Evolutionary conservation across 2,113 vertebrate genomes (phyloP), one percentile per base, ranked within the genome.

Genomic region (Colaptes auratus): DNA sequence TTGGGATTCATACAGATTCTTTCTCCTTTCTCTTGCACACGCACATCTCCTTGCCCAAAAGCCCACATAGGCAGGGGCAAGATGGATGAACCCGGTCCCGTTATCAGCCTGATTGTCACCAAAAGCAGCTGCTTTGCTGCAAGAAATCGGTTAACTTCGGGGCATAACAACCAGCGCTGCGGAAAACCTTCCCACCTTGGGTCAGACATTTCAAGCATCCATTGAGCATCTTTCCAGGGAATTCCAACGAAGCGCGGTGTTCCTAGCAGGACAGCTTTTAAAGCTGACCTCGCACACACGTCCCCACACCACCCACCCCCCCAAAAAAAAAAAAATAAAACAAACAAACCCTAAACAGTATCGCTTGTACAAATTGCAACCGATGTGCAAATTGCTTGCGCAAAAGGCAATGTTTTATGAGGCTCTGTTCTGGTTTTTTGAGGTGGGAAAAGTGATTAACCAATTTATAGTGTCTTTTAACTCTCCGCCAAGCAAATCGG

Each of bases 231-330:
- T 53, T 80, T 60, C 64, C 31, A 17, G 1, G 23, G 52, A 86
- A 82, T 42, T 12, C 31, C 85, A 59, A 63, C 44, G 2, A 7
- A 36, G 21, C 6, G 9, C 12, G 9, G 19, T 52, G 13, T 33
- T 86, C 33, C 5, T 16, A 5, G 42, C 42, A 39, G 15, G 35
- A 60, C 2, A 27, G 7, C 42, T 76, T 46, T 64, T 3, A 17
- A 86, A 39, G 2, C 10, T 17, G 15, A 6, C 2, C 3, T 11
- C 5, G 50, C 50, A 24, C 23, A 52, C 48, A 50, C 2, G 2
- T 4, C 55, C 11, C 6, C 48, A 20, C 46, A 7, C 9, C 48
- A n/a, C 19, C 9, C 21, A 24, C 20, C 5, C 48, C 46, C 15
- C 3, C 35, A 4, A 7, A 11, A 52, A 44, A 18, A 48, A 50